phyloP scores from a whole-genome alignment of 2,113 vertebrate genomes.

The Podarcis muralis region DNA sequence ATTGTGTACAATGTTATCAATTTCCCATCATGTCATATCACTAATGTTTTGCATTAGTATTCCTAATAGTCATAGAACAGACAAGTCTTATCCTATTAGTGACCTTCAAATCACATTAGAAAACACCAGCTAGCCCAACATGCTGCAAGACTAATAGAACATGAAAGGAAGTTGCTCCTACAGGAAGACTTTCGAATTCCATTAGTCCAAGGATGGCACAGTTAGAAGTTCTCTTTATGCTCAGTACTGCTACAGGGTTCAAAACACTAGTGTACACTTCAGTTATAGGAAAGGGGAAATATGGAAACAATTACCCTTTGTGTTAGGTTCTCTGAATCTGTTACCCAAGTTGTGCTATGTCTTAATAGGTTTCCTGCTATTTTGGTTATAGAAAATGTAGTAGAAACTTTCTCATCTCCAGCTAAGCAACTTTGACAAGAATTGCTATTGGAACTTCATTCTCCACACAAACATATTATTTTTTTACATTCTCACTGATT shows the following conservation, averaged over 20 bases:
- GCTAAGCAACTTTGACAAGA: not conserved
- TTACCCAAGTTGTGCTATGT: not conserved
- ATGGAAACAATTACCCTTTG: not conserved
- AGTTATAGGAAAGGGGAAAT: not conserved
- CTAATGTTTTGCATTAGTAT: not conserved
- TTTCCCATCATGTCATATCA: constrained; percentile 27
- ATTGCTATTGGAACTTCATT: not conserved
- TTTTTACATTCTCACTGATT: not conserved
- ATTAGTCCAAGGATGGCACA: not conserved
- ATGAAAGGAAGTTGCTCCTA: constrained; percentile 32
- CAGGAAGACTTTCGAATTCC: constrained; percentile 31
- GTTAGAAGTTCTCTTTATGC: constrained; percentile 5
- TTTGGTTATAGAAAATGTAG: not conserved
- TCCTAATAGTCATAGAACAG: constrained; percentile 25
- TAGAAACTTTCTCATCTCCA: not conserved
- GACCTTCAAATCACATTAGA: constrained; percentile 46
- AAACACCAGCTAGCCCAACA: constrained; percentile 10
- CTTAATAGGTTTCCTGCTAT: not conserved
- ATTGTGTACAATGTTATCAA: not conserved
- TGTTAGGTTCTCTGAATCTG: accelerated
- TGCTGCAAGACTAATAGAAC: constrained; percentile 8
- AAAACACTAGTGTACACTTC: not conserved
- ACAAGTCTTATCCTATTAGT: constrained; percentile 30
- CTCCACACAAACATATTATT: not conserved
- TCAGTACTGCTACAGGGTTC: not conserved